Evolutionary conservation across 2,888 invertebrate genomes (phyloP), one percentile per base, ranked within the genome.

Genomic region (Mythimna vitellina): DNA sequence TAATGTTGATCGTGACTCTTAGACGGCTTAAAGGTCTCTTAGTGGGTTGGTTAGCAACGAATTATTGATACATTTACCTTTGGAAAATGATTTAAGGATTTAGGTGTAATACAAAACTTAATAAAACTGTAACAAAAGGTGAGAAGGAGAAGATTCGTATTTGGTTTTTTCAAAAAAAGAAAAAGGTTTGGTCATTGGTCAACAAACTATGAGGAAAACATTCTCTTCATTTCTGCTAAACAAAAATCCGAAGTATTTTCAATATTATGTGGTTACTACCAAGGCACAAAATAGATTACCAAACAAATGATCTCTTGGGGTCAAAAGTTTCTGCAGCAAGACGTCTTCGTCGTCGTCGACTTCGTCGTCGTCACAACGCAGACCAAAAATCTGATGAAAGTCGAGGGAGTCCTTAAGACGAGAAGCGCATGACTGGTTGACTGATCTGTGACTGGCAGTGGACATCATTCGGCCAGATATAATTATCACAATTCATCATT

Each of bases 1-100:
- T 65, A 62, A 76, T 62, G 42, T 62, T 53, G 25, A 53, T 57
- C 70, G 76, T 76, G 76, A 65, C 67, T 67, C 62, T 78, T 46
- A 53, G 29, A 42, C 25, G 35, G 53, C 17, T 56, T 53, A 62
- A 62, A 65, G 51, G 76, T 69, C 20, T 69, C 61, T 54, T 25
- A 61, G 54, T 65, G 42, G 38, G 14, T n/a, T 54, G 67, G 38
- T 22, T 29, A 5, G 25, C 8, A 12, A 14, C 10, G 38, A 29
- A n/a, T 49, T 60, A 60, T 58, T 68, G 12, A 22, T 69, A 32
- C 14, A 1, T 58, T 35, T 46, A n/a, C 20, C 2, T 22, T 7
- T 42, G 29, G 12, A 25, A 32, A 8, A 53, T 60, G 12, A 25
- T 12, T 69, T 0, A 0, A 42, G 12, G 5, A 42, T 42, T 42